phyloP scores from a whole-genome alignment of 2,888 invertebrate species.

The Drosophila kambysellisi region DNA sequence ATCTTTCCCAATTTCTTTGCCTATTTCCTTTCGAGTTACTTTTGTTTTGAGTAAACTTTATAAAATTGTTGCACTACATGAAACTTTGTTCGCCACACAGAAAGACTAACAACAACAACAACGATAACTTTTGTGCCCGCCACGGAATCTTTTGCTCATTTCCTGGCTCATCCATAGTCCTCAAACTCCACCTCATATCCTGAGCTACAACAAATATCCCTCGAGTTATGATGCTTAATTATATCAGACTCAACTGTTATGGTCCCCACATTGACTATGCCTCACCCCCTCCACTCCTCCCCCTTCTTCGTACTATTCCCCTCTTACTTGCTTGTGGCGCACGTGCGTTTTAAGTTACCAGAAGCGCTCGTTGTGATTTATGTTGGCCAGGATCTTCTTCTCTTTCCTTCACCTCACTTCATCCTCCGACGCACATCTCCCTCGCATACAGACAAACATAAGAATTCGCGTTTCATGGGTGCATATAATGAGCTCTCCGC shows the following conservation, averaged over 20 bases:
- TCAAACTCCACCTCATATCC: not conserved
- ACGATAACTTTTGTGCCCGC: slow-evolving; percentile 49
- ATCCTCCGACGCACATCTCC: not conserved
- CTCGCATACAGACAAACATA: slow-evolving; percentile 16
- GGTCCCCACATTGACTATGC: slow-evolving; percentile 40
- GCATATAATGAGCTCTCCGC: slow-evolving; percentile 58
- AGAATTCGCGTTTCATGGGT: slow-evolving; percentile 43
- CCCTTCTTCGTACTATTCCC: not conserved
- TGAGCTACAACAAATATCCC: slow-evolving; percentile 63
- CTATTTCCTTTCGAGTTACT: slow-evolving; percentile 44
- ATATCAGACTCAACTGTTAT: slow-evolving; percentile 63
- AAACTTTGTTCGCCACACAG: slow-evolving; percentile 58
- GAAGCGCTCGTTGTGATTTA: slow-evolving; percentile 58
- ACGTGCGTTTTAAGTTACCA: slow-evolving; percentile 70
- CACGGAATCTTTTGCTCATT: slow-evolving; percentile 64
- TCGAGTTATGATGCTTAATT: slow-evolving; percentile 76
- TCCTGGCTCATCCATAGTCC: slow-evolving; percentile 51
- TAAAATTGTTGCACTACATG: slow-evolving; percentile 67
- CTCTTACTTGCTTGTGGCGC: slow-evolving; percentile 39
- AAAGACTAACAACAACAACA: slow-evolving; percentile 21
- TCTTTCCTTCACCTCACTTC: not conserved
- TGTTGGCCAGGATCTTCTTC: slow-evolving; percentile 38
- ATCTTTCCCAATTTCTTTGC: slow-evolving; percentile 15
- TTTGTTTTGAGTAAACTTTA: slow-evolving; percentile 51
- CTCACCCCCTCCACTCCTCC: not conserved